Evolutionary conservation across 2,113 vertebrate species (phyloP).

Genomic region (Dicrurus megarhynchus): DNA sequence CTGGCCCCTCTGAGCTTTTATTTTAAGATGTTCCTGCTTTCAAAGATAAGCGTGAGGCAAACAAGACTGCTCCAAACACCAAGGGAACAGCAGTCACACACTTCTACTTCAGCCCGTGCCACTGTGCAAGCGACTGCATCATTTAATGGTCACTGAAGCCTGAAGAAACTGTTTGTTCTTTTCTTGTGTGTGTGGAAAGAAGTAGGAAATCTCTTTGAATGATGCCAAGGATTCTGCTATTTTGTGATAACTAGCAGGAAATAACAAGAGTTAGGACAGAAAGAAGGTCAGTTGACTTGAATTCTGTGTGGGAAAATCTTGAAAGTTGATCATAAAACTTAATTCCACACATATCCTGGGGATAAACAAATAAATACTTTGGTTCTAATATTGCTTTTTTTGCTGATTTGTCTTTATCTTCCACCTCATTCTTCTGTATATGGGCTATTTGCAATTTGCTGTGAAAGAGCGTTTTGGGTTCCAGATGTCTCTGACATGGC

Average conservation of each 20-base stretch:
- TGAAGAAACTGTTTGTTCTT: constrained; percentile 15
- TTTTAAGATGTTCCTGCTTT: constrained; percentile 59
- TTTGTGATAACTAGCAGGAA: constrained; percentile 48
- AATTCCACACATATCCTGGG: neutral
- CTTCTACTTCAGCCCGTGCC: neutral
- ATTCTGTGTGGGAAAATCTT: neutral
- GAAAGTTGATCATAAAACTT: neutral
- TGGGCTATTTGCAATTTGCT: neutral
- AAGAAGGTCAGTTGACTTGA: constrained; percentile 20
- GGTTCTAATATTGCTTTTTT: neutral
- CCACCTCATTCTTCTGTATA: neutral
- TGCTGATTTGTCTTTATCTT: neutral
- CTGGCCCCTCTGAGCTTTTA: constrained; percentile 15
- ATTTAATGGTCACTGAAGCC: neutral
- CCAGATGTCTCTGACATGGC: neutral
- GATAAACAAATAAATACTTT: neutral
- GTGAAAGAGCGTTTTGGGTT: neutral
- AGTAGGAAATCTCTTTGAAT: constrained; percentile 47
- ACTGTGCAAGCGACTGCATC: rapidly evolving
- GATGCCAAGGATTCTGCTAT: constrained; percentile 40
- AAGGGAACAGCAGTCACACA: neutral
- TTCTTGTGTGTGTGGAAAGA: neutral
- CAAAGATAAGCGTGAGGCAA: constrained; percentile 34
- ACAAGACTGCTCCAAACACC: neutral
- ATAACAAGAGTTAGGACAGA: constrained; percentile 37